A percentile compares a stretch with the other conserved stretches of the same genome.
Conservation (phyloP, 2,113 vertebrate species). For the Piaya cayana region DNA sequence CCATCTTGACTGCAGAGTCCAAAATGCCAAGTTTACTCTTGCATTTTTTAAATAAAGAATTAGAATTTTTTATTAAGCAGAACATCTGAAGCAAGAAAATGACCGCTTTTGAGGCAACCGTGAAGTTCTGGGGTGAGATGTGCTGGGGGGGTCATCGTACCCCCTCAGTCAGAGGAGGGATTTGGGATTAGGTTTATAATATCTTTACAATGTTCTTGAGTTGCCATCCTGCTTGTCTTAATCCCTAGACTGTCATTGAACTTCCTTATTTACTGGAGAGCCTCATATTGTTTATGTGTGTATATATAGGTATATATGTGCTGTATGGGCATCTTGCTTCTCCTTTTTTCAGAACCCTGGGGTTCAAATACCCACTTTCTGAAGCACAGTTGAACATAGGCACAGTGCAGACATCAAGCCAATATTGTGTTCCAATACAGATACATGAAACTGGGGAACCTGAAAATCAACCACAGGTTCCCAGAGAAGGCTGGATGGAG, state of each 20-base stretch:
- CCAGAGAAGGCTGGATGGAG: background rate
- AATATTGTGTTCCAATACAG: background rate
- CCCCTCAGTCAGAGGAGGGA: background rate
- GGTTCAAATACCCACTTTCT: background rate
- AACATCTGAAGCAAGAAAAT: background rate
- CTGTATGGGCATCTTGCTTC: no score
- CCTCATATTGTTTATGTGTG: no score
- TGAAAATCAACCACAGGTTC: background rate
- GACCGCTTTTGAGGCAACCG: background rate
- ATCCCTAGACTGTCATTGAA: no score
- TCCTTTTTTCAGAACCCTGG: background rate
- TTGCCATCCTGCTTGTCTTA: no score
- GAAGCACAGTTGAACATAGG: background rate
- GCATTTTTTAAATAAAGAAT: background rate
- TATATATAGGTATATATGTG: no score
- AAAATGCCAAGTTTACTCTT: background rate
- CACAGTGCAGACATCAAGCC: background rate
- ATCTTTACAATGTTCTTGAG: no score
- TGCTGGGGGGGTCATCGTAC: background rate
- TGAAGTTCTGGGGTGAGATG: background rate
- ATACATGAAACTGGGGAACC: background rate
- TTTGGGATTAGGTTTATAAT: background rate
- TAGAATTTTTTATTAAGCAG: background rate
- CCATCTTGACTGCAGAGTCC: background rate
- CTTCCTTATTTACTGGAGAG: no score